These are phyloP conservation scores for Cephus cinctus DNA, from an alignment of 1,140 invertebrate genomes.

Conservation along the genomic window DNA sequence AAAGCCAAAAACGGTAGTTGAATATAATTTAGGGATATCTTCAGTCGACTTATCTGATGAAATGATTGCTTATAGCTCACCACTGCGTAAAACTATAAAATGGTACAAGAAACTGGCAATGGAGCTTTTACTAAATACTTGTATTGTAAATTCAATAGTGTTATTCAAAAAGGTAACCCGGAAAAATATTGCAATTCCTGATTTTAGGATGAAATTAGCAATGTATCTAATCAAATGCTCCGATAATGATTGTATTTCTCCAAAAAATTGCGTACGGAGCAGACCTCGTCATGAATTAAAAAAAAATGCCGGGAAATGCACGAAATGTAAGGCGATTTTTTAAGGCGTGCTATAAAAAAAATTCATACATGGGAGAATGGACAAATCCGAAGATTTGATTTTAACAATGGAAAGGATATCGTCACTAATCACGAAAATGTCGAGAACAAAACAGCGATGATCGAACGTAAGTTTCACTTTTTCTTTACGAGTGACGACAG, in stretches of 20 bases:
- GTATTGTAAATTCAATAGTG: conserved; percentile 36
- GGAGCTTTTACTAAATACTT: conserved; percentile 37
- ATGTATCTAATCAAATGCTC: conserved; percentile 12
- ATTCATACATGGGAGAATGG: conserved; percentile 9
- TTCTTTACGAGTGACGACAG: no score
- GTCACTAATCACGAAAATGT: no score
- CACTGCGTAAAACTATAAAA: conserved; percentile 39
- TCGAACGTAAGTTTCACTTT: no score
- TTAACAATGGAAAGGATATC: no score
- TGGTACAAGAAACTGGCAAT: conserved; percentile 45
- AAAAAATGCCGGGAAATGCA: conserved; percentile 13
- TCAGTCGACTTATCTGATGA: conserved; percentile 43
- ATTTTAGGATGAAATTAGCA: conserved; percentile 14
- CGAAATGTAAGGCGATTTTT: conserved; percentile 11
- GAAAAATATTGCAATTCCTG: conserved; percentile 14
- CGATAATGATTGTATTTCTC: conserved; percentile 8
- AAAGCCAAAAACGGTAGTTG: conserved; percentile 39
- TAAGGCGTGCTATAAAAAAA: conserved; percentile 13
- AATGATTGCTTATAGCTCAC: conserved; percentile 38
- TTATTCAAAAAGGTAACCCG: conserved; percentile 27
- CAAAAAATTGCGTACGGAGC: conserved; percentile 4
- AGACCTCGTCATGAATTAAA: conserved; percentile 15
- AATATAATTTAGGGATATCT: conserved; percentile 44
- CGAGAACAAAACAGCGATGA: no score
- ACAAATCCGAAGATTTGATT: conserved; percentile 9